Conservation (phyloP, 2,888 invertebrate species). For the Meghimatium bilineatum region DNA sequence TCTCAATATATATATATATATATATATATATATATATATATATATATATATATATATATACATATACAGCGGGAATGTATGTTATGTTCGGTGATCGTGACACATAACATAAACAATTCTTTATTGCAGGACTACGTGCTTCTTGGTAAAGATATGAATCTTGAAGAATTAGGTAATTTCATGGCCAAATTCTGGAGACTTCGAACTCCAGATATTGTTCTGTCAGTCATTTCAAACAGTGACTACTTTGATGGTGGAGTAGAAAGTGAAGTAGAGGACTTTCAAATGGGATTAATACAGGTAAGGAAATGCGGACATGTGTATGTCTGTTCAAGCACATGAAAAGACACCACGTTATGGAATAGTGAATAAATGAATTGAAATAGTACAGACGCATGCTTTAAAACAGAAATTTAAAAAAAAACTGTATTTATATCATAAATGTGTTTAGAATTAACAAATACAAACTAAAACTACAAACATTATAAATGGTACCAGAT, state of each 20-base stretch:
- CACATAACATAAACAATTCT: no score
- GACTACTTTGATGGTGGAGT: constrained; percentile 19
- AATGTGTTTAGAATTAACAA: no score
- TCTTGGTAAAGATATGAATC: neutral
- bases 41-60: constrained; percentile 8
- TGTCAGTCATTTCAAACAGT: constrained; percentile 24
- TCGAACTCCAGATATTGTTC: constrained; percentile 13
- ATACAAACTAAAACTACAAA: no score
- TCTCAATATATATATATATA: neutral
- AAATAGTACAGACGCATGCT: no score
- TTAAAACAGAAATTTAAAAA: no score
- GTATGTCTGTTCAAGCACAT: no score
- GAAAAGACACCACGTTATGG: no score
- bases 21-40: constrained; percentile 9
- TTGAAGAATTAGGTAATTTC: constrained; percentile 23
- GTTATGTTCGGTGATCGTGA: no score
- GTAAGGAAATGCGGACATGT: neutral
- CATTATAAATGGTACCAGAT: no score
- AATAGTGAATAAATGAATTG: no score
- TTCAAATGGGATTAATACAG: constrained; percentile 33
- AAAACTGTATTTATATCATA: no score
- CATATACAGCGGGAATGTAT: no score
- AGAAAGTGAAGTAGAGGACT: constrained; percentile 29
- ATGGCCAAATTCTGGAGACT: constrained; percentile 23
- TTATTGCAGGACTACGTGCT: constrained; percentile 21